Evolutionary conservation across 2,888 invertebrate genomes (phyloP), one percentile per base, ranked within the genome.

Genomic region (Tenthredo distinguenda): DNA sequence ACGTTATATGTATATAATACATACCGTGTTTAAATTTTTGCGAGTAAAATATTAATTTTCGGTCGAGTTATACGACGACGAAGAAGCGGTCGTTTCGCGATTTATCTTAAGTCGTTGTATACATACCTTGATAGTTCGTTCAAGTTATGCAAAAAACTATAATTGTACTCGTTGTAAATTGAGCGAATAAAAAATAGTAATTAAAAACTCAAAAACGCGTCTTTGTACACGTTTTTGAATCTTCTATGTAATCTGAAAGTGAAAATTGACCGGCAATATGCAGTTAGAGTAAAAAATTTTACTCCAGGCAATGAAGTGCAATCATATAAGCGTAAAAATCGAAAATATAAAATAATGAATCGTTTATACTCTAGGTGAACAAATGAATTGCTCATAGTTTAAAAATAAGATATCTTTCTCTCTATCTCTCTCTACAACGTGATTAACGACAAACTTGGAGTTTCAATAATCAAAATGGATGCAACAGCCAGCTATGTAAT

Each of bases 1-100:
- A 86, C 86, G 87, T 50, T 68, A 37, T 9, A 71, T 18, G 4
- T 37, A n/a, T 1, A 55, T n/a, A 37, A 55, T n/a, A 55, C 1
- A n/a, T n/a, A 6, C n/a, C 6, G 55, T 74, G 40, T n/a, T 43
- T 10, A 74, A 43, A 68, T 34, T 68, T 62, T 3, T 5, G 34
- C 68, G 12, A 68, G 21, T 7, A 10, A 9, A 12, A 21, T 40
- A 10, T 10, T 10, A 62, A 50, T 50, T 50, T 18, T 5, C 18
- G 18, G 18, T 10, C 40, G 40, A 50, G 3, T 18, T 50, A 50
- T 18, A 50, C 4, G 5, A 50, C 50, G 18, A 5, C 18, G 50
- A 50, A 50, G 18, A 50, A 50, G 0, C 18, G 50, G 18, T 50
- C 18, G 50, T 50, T 15, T 50, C 18, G 50, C 50, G 18, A 50